Conservation (phyloP, 2,797 vertebrate genomes). For the Channallabes apus region DNA sequence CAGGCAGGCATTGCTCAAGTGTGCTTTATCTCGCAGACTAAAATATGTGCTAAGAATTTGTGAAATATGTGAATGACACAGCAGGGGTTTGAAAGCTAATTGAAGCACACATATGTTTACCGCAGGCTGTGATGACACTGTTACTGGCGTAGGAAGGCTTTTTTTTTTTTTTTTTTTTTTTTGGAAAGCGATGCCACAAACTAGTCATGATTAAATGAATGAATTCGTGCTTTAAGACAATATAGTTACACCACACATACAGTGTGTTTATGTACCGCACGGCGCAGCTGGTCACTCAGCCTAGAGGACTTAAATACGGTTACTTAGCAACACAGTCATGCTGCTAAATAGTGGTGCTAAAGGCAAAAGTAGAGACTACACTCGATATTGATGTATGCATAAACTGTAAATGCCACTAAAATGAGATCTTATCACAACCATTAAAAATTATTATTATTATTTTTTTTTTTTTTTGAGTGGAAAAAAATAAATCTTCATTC, state of each 20-base stretch:
- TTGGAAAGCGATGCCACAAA: slow-evolving; percentile 20
- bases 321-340: neutral
- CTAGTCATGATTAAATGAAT: slow-evolving; percentile 28
- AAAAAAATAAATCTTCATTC: neutral
- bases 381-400: neutral
- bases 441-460: too few relatives aligned
- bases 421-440: neutral
- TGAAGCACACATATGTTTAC: slow-evolving; percentile 41
- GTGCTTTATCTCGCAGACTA: slow-evolving; percentile 36
- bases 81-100: slow-evolving; percentile 27
- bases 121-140: slow-evolving; percentile 47
- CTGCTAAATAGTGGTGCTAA: slow-evolving; percentile 1
- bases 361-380: neutral
- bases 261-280: neutral
- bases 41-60: slow-evolving; percentile 44
- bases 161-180: too few relatives aligned
- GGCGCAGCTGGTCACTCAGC: neutral
- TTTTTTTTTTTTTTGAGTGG: neutral
- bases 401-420: neutral
- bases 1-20: slow-evolving; percentile 15
- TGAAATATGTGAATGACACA: slow-evolving; percentile 48
- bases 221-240: slow-evolving; percentile 24
- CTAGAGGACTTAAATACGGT: slow-evolving; percentile 9
- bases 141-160: slow-evolving; percentile 24
- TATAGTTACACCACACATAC: neutral